These are phyloP conservation scores for Rotaria magnacalcarata DNA, from an alignment of 2,888 invertebrate genomes.

Conservation along the genomic window DNA sequence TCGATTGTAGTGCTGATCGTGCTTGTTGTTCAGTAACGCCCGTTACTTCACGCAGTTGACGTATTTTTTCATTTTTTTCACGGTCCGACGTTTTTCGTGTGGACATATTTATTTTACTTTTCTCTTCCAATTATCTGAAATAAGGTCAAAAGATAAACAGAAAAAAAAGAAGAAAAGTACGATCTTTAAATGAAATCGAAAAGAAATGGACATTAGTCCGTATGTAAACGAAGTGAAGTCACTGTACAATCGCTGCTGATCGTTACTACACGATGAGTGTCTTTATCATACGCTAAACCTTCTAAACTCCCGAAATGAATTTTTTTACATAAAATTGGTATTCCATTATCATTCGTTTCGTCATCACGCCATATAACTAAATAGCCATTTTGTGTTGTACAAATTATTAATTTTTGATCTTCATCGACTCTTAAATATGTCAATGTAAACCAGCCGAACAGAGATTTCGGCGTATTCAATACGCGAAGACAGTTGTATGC, in stretches of 20 bases:
- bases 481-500: neutral
- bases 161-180: neutral
- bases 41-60: constrained; percentile 14
- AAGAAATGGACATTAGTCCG: neutral
- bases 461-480: neutral
- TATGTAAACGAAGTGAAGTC: neutral
- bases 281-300: neutral
- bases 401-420: constrained; percentile 8
- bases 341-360: neutral
- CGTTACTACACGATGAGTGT: neutral
- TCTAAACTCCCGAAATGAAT: constrained; percentile 22
- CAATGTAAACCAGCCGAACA: constrained; percentile 14
- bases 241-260: constrained; percentile 14
- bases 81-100: neutral
- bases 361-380: constrained; percentile 15
- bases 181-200: neutral
- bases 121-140: neutral
- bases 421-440: neutral
- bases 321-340: neutral
- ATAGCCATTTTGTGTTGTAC: constrained; percentile 32
- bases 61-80: constrained; percentile 30
- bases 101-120: neutral
- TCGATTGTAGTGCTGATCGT: neutral
- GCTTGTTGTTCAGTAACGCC: constrained; percentile 25
- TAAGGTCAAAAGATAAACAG: neutral